These are phyloP conservation scores for Chalcosyrphus nemorum DNA, from an alignment of 2,888 invertebrate species.

Conservation along the genomic window DNA sequence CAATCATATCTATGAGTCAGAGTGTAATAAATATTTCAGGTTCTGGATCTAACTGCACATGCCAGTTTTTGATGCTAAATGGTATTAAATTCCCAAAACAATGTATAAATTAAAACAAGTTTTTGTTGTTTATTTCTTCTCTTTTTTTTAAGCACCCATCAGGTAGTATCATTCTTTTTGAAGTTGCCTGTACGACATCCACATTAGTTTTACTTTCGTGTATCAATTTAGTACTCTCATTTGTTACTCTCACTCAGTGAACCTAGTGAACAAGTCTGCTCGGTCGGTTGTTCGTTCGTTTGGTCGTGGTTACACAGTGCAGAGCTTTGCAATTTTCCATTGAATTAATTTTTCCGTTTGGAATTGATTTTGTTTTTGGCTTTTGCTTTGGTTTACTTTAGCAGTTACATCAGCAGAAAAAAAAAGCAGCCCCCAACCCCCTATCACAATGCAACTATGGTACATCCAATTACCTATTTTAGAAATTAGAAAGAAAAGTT, in stretches of 20 bases:
- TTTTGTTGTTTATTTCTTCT: too few species aligned
- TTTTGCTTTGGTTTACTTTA: constrained; percentile 57
- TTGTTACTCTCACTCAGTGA: constrained; percentile 37
- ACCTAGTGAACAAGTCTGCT: constrained; percentile 43
- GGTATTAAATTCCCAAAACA: too few species aligned
- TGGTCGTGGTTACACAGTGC: constrained; percentile 44
- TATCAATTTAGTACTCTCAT: constrained; percentile 14
- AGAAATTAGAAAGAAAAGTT: constrained; percentile 38
- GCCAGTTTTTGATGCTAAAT: too few species aligned
- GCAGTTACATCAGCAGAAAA: constrained; percentile 34
- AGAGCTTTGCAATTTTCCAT: constrained; percentile 72
- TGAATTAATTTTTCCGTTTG: constrained; percentile 69
- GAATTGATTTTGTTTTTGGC: constrained; percentile 59
- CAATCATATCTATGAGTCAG: too few species aligned
- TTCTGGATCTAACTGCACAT: too few species aligned
- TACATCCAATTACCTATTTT: constrained; percentile 43
- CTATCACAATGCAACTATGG: constrained; percentile 40
- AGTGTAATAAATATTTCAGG: too few species aligned
- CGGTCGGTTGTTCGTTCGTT: constrained; percentile 33
- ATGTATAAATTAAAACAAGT: too few species aligned
- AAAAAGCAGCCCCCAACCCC: not conserved
- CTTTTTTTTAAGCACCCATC: not conserved
- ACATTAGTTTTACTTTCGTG: constrained; percentile 15
- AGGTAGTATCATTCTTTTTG: not conserved
- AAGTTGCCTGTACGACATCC: constrained; percentile 15